phyloP scores from a whole-genome alignment of 2,888 invertebrate species.

The Lysandra coridon region DNA sequence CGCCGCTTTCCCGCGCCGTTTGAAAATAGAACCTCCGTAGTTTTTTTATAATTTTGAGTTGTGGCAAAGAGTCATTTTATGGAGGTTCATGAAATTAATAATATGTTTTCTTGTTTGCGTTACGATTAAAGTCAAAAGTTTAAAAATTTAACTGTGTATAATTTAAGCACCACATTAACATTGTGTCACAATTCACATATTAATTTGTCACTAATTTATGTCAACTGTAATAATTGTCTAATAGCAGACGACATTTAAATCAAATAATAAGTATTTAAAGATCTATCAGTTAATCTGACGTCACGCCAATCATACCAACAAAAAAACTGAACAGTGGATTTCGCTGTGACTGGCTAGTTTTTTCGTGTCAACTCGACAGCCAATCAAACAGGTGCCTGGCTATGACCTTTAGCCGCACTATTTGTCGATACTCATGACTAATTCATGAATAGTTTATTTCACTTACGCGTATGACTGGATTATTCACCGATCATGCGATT shows the following conservation, averaged over 20 bases:
- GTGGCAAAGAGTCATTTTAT: not conserved
- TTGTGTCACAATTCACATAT: not conserved
- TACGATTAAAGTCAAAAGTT: too few relatives aligned
- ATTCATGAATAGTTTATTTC: conserved; percentile 57
- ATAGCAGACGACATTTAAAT: too few relatives aligned
- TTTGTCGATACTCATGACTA: conserved; percentile 73
- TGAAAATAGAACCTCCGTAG: conserved; percentile 45
- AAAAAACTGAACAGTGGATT: not conserved
- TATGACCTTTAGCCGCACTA: conserved; percentile 71
- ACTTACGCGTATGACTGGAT: conserved; percentile 26
- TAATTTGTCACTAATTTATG: not conserved
- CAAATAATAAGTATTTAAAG: not conserved
- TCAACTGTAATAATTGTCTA: too few relatives aligned
- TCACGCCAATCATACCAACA: not conserved
- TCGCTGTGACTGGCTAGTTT: conserved; percentile 18
- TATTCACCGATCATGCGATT: conserved; percentile 31
- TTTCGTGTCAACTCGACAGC: conserved; percentile 41
- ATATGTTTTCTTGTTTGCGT: not conserved
- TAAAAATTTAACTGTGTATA: too few relatives aligned
- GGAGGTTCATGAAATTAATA: not conserved
- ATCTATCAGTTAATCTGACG: not conserved
- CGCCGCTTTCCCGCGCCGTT: conserved; percentile 53
- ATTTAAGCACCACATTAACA: not conserved
- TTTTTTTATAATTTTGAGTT: not conserved
- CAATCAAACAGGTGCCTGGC: conserved; percentile 62